These are phyloP conservation scores for Epinotia ramella DNA, from an alignment of 2,888 invertebrate species.

Conservation along the genomic window DNA sequence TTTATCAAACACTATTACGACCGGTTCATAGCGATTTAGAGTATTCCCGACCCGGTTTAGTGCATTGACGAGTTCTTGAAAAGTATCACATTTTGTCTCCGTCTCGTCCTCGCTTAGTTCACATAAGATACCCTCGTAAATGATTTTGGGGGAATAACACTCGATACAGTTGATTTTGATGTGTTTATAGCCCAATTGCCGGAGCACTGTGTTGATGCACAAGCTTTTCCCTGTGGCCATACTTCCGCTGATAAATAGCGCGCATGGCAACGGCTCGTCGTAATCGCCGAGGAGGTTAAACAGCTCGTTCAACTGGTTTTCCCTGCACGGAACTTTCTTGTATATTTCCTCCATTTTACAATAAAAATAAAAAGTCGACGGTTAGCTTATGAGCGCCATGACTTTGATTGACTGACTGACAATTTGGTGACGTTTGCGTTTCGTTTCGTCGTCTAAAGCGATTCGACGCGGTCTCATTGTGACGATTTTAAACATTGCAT, in stretches of 20 bases:
- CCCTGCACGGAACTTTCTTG: constrained; percentile 79
- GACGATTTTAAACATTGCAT: constrained; percentile 46
- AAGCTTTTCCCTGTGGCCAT: constrained; percentile 94
- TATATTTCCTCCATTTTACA: constrained; percentile 81
- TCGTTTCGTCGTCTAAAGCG: constrained; percentile 44
- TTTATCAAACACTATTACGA: constrained; percentile 91
- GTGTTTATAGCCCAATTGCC: constrained; percentile 84
- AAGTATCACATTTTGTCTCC: constrained; percentile 87
- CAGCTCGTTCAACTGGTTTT: constrained; percentile 76
- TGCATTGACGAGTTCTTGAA: constrained; percentile 87
- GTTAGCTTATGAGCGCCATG: constrained; percentile 32
- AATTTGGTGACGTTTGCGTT: constrained; percentile 50
- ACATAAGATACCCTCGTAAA: constrained; percentile 90
- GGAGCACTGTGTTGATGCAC: constrained; percentile 86
- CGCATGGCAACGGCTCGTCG: constrained; percentile 87
- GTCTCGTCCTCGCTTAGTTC: constrained; percentile 78
- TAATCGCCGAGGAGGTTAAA: constrained; percentile 81
- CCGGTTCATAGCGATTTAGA: constrained; percentile 69
- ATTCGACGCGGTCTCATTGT: constrained; percentile 54
- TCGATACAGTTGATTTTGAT: constrained; percentile 92
- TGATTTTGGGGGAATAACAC: constrained; percentile 90
- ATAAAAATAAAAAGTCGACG: constrained; percentile 34
- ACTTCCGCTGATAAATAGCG: constrained; percentile 92
- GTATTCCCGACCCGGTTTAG: constrained; percentile 70
- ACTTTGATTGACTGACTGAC: constrained; percentile 29